Percentiles rank a stretch among this genome's conserved stretches.
These are phyloP conservation scores for Oophaga sylvatica DNA, from an alignment of 2,797 vertebrate genomes.

Conservation along the genomic window DNA sequence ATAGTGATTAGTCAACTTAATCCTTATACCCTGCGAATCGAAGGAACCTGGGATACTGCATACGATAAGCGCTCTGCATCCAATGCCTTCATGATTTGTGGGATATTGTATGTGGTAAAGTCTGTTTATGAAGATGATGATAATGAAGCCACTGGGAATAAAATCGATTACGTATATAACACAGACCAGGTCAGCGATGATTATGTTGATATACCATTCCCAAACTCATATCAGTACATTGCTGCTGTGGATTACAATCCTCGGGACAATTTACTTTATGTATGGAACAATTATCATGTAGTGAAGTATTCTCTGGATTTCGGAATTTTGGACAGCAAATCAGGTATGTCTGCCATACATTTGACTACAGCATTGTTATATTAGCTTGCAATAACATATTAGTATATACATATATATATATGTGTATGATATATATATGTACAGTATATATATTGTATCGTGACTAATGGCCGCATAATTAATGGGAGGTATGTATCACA, in stretches of 20 bases:
- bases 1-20: slow-evolving; percentile 98
- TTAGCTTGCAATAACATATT: neutral
- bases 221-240: slow-evolving; percentile 98
- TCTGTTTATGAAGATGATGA: slow-evolving; percentile 98
- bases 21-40: slow-evolving; percentile 92
- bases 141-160: slow-evolving; percentile 98
- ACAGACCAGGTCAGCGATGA: slow-evolving; percentile 95
- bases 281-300: slow-evolving; percentile 99
- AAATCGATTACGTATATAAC: slow-evolving; percentile 99
- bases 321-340: slow-evolving; percentile 88
- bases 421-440: too few species aligned
- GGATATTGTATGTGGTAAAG: slow-evolving; percentile 96
- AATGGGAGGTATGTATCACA: too few species aligned
- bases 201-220: slow-evolving; percentile 92
- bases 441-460: too few species aligned
- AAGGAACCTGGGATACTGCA: slow-evolving; percentile 96
- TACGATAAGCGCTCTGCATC: slow-evolving; percentile 98
- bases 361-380: neutral
- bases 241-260: slow-evolving; percentile 99
- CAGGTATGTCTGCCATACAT: slow-evolving; percentile 78
- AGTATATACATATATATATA: too few species aligned
- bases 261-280: slow-evolving; percentile 96
- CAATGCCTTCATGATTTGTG: slow-evolving; percentile 98
- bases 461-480: too few species aligned
- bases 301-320: slow-evolving; percentile 98